Evolutionary conservation across 2,888 invertebrate genomes (phyloP), one percentile per base, ranked within the genome.

Genomic region (Cheilosia soror): DNA sequence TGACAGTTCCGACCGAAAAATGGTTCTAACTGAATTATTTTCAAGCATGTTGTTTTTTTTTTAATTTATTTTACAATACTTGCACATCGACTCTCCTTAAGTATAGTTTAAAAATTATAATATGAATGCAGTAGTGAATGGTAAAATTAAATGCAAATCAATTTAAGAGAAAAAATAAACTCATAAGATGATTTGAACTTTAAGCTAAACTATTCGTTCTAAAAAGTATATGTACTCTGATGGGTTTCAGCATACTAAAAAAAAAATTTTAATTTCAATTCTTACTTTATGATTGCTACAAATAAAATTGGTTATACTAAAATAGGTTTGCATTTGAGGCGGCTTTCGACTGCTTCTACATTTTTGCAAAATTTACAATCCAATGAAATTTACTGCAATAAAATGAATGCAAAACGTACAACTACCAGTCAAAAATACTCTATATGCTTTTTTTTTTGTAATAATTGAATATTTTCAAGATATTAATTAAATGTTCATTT

Each of bases 301-400:
- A 51, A 82, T 65, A 77, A 79, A 78, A 83, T 79, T 83, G 83
- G 83, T 83, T 65, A 53, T 68, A 83, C 83, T 79, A 73, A 83
- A 83, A 79, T 79, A 79, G 78, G 79, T 79, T 66, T 83, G 62
- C 49, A 63, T 65, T 73, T 78, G 51, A 62, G 78, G 83, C 78
- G 47, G 78, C 72, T 44, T n/a, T 69, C n/a, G 47, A 73, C 73
- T 79, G 68, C 68, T 80, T 71, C 65, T 80, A 84, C 73, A 44
- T 75, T 58, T 47, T 58, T 51, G 27, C 33, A 42, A 68, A 77
- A 62, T 33, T 53, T 68, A 58, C 58, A 77, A 42, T 57, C 42
- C 51, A 68, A 68, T 42, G 5, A 47, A 47, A 55, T 40, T 20
- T 44, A 53, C 25, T 60, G 69, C 69, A 47, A 13, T 47, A n/a